phyloP scores from a whole-genome alignment of 2,113 vertebrate genomes.

The Bufo gargarizans region DNA sequence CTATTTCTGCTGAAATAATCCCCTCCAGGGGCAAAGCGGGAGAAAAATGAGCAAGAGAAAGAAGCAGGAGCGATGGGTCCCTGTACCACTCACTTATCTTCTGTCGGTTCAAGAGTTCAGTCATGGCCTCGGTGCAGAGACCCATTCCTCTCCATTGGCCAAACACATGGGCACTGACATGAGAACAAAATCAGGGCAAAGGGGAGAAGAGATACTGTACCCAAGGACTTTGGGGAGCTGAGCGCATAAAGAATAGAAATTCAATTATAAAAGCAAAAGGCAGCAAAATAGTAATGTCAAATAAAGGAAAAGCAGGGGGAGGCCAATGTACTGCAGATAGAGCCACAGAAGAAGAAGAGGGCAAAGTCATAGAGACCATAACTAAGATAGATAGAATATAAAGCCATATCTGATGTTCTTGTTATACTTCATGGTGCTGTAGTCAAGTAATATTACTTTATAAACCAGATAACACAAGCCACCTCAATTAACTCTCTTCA shows the following conservation, averaged over 20 bases:
- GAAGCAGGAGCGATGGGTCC: slow-evolving; percentile 57
- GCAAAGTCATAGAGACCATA: neutral
- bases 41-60: slow-evolving; percentile 51
- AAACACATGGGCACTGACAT: slow-evolving; percentile 47
- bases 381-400: neutral
- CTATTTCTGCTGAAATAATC: slow-evolving; percentile 51
- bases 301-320: slow-evolving; percentile 15
- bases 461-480: neutral
- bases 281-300: slow-evolving; percentile 17
- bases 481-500: neutral
- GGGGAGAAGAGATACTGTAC: neutral
- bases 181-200: slow-evolving; percentile 14
- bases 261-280: slow-evolving; percentile 9
- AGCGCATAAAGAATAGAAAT: slow-evolving; percentile 16
- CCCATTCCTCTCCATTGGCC: slow-evolving; percentile 48
- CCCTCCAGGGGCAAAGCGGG: slow-evolving; percentile 50
- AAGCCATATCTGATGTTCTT: neutral
- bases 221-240: slow-evolving; percentile 18
- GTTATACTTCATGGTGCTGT: neutral
- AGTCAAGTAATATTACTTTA: neutral
- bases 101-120: slow-evolving; percentile 58
- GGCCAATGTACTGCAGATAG: neutral
- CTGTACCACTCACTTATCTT: slow-evolving; percentile 59
- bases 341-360: neutral
- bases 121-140: slow-evolving; percentile 53